Percentiles rank a stretch among this genome's conserved stretches.
phyloP scores from a whole-genome alignment of 2,888 invertebrate species.

The Scelioninae gen. 2 region DNA sequence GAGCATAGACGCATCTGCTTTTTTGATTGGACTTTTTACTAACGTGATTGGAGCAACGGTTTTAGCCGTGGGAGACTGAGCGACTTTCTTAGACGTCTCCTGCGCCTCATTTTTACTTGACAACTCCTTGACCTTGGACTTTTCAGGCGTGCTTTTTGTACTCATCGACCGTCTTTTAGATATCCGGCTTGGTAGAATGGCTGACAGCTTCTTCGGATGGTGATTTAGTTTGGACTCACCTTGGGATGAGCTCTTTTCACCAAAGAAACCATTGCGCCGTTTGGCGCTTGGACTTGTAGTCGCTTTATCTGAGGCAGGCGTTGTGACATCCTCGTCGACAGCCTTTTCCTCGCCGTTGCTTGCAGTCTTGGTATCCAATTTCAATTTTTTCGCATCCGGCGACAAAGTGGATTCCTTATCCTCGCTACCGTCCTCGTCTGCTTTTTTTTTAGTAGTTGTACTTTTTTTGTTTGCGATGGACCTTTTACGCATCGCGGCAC shows the following conservation, averaged over 20 bases:
- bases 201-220: conserved; percentile 49
- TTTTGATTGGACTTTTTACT: conserved; percentile 32
- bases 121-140: background rate
- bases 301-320: background rate
- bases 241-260: conserved; percentile 29
- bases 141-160: conserved; percentile 30
- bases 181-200: conserved; percentile 50
- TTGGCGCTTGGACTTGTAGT: conserved; percentile 5
- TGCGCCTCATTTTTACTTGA: conserved; percentile 2
- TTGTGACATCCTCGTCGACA: background rate
- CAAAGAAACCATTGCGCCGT: conserved; percentile 51
- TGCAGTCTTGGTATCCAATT: background rate
- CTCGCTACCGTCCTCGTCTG: conserved; percentile 6
- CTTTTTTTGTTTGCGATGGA: conserved; percentile 43
- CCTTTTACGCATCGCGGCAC: conserved; percentile 49
- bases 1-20: conserved; percentile 31
- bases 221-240: conserved; percentile 34
- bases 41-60: conserved; percentile 38
- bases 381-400: conserved; percentile 19
- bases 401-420: background rate
- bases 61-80: background rate
- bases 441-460: conserved; percentile 29
- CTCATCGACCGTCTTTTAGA: conserved; percentile 30
- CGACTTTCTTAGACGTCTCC: conserved; percentile 7
- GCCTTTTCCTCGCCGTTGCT: conserved; percentile 27